A percentile compares a stretch with the other conserved stretches of the same genome.
These are phyloP conservation scores for Notothenia coriiceps DNA, from an alignment of 2,113 vertebrate species.

Conservation along the genomic window DNA sequence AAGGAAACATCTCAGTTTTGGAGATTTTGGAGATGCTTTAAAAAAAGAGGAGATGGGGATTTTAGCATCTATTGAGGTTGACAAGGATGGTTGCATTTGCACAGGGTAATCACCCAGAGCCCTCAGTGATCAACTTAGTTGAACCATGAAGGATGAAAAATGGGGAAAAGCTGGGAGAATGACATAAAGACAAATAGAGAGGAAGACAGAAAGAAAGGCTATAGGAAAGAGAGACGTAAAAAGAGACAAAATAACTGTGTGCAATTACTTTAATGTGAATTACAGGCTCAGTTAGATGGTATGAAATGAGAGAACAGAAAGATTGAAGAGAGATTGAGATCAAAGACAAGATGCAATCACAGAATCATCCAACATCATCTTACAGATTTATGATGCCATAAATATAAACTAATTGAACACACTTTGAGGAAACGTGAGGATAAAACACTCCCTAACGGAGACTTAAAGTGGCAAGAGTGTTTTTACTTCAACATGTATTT, in stretches of 20 bases:
- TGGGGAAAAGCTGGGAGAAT: background rate
- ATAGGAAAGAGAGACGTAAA: background rate
- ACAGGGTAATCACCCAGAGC: slow-evolving; percentile 46
- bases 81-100: background rate
- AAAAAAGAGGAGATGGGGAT: slow-evolving; percentile 8
- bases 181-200: background rate
- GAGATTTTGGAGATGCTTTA: background rate
- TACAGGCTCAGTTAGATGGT: background rate
- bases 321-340: background rate
- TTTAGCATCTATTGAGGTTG: background rate
- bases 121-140: slow-evolving; percentile 43
- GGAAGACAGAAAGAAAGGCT: too few relatives aligned
- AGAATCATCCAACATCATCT: slow-evolving; percentile 16
- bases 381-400: slow-evolving; percentile 8
- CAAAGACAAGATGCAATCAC: background rate
- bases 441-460: background rate
- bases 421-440: background rate
- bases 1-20: background rate
- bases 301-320: background rate
- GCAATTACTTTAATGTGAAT: background rate
- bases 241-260: too few relatives aligned
- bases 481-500: slow-evolving; percentile 9
- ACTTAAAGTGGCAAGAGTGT: too few relatives aligned
- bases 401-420: slow-evolving; percentile 12
- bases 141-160: slow-evolving; percentile 17